phyloP scores from a whole-genome alignment of 2,113 vertebrate genomes.

The Lepus timidus region DNA sequence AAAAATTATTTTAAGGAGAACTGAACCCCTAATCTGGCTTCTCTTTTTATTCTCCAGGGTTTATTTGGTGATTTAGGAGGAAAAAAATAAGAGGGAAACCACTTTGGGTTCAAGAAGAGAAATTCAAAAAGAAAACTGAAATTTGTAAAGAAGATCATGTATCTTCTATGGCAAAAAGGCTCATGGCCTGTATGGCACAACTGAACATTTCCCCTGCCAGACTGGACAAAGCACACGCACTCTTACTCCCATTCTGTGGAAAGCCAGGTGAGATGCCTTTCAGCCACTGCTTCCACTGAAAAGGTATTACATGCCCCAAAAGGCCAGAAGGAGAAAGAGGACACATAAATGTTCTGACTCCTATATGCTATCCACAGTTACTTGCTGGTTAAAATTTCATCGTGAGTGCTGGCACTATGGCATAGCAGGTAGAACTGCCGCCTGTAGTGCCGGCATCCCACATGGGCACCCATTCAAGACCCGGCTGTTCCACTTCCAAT shows the following conservation, averaged over 20 bases:
- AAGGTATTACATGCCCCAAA: slow-evolving; percentile 27
- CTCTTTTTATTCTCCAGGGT: background rate
- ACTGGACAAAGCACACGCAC: background rate
- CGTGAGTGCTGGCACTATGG: too few species aligned
- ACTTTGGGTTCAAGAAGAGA: background rate
- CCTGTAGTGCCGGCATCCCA: too few species aligned
- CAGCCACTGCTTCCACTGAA: slow-evolving; percentile 21
- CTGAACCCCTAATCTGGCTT: background rate
- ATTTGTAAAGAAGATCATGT: background rate
- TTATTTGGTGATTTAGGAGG: background rate
- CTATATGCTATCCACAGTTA: slow-evolving; percentile 7
- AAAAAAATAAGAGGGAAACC: slow-evolving; percentile 5
- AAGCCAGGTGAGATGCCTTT: background rate
- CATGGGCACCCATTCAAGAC: too few species aligned
- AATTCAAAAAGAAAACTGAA: slow-evolving; percentile 16
- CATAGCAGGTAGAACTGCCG: too few species aligned
- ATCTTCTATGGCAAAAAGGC: background rate
- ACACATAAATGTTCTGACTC: slow-evolving; percentile 5
- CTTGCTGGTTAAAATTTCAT: slow-evolving; percentile 46
- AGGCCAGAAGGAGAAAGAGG: background rate
- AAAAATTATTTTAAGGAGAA: slow-evolving; percentile 15
- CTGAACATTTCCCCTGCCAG: background rate
- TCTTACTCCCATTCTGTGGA: background rate
- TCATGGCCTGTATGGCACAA: background rate
- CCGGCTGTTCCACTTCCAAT: too few species aligned